phyloP scores from a whole-genome alignment of 2,797 vertebrate species.

The Acanthornis magna region DNA sequence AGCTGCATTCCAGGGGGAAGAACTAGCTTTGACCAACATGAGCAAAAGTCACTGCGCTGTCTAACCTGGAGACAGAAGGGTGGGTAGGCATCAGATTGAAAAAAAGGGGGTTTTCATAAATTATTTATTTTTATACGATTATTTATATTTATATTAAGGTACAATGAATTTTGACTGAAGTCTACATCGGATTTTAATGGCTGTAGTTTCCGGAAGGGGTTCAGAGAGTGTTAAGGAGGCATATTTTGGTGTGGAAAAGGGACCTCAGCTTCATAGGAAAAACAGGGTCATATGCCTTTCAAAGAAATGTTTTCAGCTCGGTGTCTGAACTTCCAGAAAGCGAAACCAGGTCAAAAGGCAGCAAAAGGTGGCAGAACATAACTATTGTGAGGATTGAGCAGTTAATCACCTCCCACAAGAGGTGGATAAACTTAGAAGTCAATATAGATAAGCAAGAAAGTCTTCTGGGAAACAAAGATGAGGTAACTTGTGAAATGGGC shows the following conservation, averaged over 20 bases:
- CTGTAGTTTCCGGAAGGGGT: not conserved
- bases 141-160: not conserved
- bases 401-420: not conserved
- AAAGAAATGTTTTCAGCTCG: not conserved
- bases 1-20: not conserved
- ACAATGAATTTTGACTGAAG: not conserved
- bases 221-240: not conserved
- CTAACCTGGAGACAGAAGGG: not conserved
- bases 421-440: not conserved
- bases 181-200: not conserved
- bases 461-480: not conserved
- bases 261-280: not conserved
- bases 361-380: not conserved
- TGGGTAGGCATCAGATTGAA: not conserved
- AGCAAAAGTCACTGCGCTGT: not conserved
- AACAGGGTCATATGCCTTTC: not conserved
- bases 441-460: not conserved
- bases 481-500: not conserved
- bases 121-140: not conserved
- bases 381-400: not conserved
- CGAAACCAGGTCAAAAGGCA: not conserved
- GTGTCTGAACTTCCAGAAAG: not conserved
- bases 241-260: not conserved
- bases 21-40: not conserved
- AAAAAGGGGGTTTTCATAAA: fast-evolving